Conservation (phyloP, 2,797 vertebrate species). For the Sandelia bainsii region DNA sequence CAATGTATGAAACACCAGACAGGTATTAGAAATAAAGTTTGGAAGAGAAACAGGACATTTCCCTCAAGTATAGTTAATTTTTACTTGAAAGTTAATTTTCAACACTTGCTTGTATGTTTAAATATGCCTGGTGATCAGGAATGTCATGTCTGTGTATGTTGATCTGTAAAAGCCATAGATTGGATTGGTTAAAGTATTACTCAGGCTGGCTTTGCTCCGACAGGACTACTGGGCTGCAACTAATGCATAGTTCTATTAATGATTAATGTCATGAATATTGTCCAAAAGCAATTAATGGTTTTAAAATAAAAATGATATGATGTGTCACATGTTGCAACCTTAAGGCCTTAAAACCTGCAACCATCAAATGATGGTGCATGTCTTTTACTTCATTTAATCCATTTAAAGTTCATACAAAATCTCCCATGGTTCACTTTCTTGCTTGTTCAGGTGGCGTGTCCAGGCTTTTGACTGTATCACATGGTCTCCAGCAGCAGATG, state of each 20-base stretch:
- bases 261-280: background rate
- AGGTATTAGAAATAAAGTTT: background rate
- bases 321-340: background rate
- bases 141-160: background rate
- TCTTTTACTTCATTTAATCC: too few relatives aligned
- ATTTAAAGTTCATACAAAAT: too few relatives aligned
- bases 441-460: background rate
- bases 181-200: constrained; percentile 43
- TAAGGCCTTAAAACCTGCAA: too few relatives aligned
- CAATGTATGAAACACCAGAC: background rate
- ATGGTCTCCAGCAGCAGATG: background rate
- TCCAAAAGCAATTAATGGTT: background rate
- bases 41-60: background rate
- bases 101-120: background rate
- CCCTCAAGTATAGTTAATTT: background rate
- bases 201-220: background rate
- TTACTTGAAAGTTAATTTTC: constrained; percentile 5
- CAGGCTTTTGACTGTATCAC: background rate
- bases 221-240: background rate
- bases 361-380: too few relatives aligned
- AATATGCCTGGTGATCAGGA: background rate
- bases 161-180: background rate
- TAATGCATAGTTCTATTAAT: background rate
- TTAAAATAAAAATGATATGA: background rate
- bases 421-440: background rate